Evolutionary conservation across 1,140 invertebrate genomes (phyloP).

Genomic region (Calephelis nemesis): DNA sequence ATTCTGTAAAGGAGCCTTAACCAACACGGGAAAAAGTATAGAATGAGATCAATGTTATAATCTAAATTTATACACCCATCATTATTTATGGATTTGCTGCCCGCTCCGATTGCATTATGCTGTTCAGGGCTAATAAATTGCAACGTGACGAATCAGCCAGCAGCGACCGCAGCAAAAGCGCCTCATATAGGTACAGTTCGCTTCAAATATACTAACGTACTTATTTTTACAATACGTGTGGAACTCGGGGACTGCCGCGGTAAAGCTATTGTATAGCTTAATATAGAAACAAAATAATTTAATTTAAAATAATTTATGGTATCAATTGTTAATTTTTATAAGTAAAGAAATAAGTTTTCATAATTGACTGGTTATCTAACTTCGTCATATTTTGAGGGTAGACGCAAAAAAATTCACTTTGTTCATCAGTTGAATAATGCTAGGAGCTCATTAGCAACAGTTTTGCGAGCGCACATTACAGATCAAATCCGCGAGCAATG

Average conservation of each 20-base stretch:
- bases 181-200: slow-evolving; percentile 17
- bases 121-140: slow-evolving; percentile 4
- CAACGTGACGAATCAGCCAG: slow-evolving; percentile 16
- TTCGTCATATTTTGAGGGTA: too few relatives aligned
- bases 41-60: neutral
- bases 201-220: neutral
- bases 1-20: too few relatives aligned
- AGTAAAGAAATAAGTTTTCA: too few relatives aligned
- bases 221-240: too few relatives aligned
- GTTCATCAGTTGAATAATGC: neutral
- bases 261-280: accelerated
- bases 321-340: too few relatives aligned
- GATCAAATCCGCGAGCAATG: slow-evolving; percentile 29
- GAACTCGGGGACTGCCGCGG: too few relatives aligned
- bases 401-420: too few relatives aligned
- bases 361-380: too few relatives aligned
- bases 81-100: neutral
- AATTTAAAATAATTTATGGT: too few relatives aligned
- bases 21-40: too few relatives aligned
- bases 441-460: slow-evolving; percentile 3
- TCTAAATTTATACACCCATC: neutral
- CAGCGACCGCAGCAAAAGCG: slow-evolving; percentile 16
- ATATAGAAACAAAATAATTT: too few relatives aligned
- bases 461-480: slow-evolving; percentile 34
- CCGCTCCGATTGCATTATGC: neutral